phyloP scores from a whole-genome alignment of 1,140 invertebrate species.

The Apis cerana region DNA sequence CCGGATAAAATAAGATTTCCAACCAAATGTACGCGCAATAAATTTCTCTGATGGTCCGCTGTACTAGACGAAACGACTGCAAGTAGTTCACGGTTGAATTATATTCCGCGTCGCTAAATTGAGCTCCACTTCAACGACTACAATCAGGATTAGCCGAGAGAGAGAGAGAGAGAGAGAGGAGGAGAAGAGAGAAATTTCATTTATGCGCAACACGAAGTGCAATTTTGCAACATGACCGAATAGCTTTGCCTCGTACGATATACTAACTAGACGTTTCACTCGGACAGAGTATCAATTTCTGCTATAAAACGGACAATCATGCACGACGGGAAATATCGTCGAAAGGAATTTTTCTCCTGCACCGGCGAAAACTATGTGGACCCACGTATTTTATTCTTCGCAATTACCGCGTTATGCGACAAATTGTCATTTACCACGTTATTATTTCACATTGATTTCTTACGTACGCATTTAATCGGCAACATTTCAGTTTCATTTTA shows the following conservation, averaged over 20 bases:
- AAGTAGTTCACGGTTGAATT: conserved; percentile 1
- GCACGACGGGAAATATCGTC: not conserved
- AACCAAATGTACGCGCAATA: not conserved
- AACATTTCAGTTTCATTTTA: no score
- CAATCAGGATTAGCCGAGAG: not conserved
- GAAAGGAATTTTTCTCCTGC: not conserved
- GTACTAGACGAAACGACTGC: no score
- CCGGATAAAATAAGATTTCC: not conserved
- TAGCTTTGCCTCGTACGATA: not conserved
- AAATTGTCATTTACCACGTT: no score
- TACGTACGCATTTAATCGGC: no score
- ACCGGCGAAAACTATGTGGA: not conserved
- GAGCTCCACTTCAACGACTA: conserved; percentile 10
- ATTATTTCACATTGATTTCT: no score
- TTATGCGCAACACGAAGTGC: not conserved
- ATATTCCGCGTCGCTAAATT: not conserved
- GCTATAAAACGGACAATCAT: not conserved
- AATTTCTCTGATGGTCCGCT: not conserved
- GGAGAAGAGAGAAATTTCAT: not conserved
- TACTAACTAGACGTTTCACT: conserved; percentile 3
- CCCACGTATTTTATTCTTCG: no score
- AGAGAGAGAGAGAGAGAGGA: not conserved
- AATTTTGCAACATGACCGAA: conserved; percentile 3
- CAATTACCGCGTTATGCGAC: no score
- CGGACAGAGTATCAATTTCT: conserved; percentile 16